These are phyloP conservation scores for Conus betulinus DNA, from an alignment of 1,140 invertebrate species.

Conservation along the genomic window DNA sequence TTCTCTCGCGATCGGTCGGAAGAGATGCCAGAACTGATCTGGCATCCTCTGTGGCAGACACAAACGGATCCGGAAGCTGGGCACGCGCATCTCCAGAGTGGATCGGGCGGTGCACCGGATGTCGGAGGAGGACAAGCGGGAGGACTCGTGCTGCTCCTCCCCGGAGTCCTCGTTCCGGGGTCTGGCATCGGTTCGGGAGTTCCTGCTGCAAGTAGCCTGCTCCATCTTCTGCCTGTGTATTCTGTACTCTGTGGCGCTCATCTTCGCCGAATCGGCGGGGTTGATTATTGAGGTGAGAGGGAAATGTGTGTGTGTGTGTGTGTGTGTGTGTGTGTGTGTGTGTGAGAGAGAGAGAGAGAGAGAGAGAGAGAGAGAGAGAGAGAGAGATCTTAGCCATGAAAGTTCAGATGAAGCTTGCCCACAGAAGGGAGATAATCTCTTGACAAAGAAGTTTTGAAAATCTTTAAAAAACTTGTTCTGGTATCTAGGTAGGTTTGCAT, in stretches of 20 bases:
- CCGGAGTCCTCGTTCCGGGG: conserved; percentile 49
- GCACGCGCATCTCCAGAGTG: conserved; percentile 53
- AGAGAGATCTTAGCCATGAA: too few relatives aligned
- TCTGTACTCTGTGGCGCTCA: conserved; percentile 64
- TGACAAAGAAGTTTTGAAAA: too few relatives aligned
- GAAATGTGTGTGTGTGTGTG: neutral
- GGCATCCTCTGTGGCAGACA: neutral
- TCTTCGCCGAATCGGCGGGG: conserved; percentile 67
- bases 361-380: neutral
- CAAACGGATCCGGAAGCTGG: conserved; percentile 54
- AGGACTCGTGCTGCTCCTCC: conserved; percentile 44
- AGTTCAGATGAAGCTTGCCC: too few relatives aligned
- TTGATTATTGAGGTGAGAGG: conserved; percentile 63
- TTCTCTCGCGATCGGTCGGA: too few relatives aligned
- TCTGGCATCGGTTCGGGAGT: conserved; percentile 45
- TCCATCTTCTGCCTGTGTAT: conserved; percentile 64
- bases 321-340: neutral
- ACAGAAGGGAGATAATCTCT: too few relatives aligned
- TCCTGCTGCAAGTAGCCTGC: conserved; percentile 56
- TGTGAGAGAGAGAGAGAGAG: neutral
- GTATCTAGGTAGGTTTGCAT: too few relatives aligned
- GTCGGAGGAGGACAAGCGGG: conserved; percentile 35
- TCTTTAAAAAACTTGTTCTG: too few relatives aligned
- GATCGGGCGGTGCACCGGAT: conserved; percentile 60
- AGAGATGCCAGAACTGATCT: too few relatives aligned